A percentile compares a stretch with the other conserved stretches of the same genome.
These are phyloP conservation scores for Ursus arctos DNA, from an alignment of 2,113 vertebrate genomes.

Conservation along the genomic window DNA sequence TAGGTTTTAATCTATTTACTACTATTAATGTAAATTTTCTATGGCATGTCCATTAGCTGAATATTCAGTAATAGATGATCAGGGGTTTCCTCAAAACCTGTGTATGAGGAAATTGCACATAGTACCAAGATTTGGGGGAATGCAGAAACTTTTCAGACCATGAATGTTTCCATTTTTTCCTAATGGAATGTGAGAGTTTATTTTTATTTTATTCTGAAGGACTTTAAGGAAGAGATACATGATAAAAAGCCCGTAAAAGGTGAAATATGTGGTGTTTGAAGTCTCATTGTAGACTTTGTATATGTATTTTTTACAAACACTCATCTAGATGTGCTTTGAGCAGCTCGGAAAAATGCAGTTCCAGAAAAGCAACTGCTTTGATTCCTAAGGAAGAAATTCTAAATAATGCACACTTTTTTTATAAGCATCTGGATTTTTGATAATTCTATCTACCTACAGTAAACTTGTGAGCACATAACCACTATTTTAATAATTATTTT, in stretches of 20 bases:
- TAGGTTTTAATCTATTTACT: slow-evolving; percentile 89
- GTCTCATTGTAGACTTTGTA: slow-evolving; percentile 83
- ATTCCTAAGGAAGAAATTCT: slow-evolving; percentile 77
- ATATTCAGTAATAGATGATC: slow-evolving; percentile 80
- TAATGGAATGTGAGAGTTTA: slow-evolving; percentile 87
- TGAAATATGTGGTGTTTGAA: slow-evolving; percentile 79
- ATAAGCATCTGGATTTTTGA: slow-evolving; percentile 83
- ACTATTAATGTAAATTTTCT: slow-evolving; percentile 85
- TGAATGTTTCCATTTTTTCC: slow-evolving; percentile 85
- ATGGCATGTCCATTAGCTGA: slow-evolving; percentile 84
- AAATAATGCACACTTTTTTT: slow-evolving; percentile 82
- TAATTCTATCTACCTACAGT: slow-evolving; percentile 80
- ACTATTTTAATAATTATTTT: slow-evolving; percentile 82
- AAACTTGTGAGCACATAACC: slow-evolving; percentile 83
- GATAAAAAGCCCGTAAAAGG: slow-evolving; percentile 67
- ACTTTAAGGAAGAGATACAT: slow-evolving; percentile 83
- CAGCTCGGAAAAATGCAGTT: slow-evolving; percentile 84
- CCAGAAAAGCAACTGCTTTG: slow-evolving; percentile 76
- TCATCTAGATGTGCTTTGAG: slow-evolving; percentile 87
- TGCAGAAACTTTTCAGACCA: slow-evolving; percentile 82
- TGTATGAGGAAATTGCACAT: slow-evolving; percentile 85
- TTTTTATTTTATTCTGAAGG: slow-evolving; percentile 86
- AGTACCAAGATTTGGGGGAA: slow-evolving; percentile 83
- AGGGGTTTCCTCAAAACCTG: slow-evolving; percentile 83
- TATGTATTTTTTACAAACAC: slow-evolving; percentile 87